A percentile compares a stretch with the other conserved stretches of the same genome.
phyloP scores from a whole-genome alignment of 2,888 invertebrate species.

The Papilio protenor region DNA sequence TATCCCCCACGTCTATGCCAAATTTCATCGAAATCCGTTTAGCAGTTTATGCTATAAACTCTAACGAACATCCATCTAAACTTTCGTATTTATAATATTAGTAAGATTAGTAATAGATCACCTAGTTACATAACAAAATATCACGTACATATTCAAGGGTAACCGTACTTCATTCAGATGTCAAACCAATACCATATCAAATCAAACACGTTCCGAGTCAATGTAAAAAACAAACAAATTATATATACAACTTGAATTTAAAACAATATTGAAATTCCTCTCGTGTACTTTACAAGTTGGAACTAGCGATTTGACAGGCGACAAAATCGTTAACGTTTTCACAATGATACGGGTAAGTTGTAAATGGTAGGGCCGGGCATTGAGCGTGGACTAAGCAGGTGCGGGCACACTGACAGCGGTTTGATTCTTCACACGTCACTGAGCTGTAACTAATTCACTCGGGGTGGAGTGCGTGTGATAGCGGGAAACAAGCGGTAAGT shows the following conservation, averaged over 20 bases:
- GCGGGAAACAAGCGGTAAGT: constrained; percentile 49
- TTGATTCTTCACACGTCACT: constrained; percentile 61
- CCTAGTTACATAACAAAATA: constrained; percentile 5
- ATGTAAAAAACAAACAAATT: constrained; percentile 17
- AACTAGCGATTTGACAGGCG: constrained; percentile 61
- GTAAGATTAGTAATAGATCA: neutral
- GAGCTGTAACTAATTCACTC: constrained; percentile 57
- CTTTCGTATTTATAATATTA: too few relatives aligned
- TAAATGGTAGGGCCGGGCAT: constrained; percentile 50
- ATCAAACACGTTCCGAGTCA: neutral
- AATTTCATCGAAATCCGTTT: too few relatives aligned
- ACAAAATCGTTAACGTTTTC: constrained; percentile 60
- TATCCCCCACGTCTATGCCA: too few relatives aligned
- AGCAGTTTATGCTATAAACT: too few relatives aligned
- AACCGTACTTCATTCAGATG: neutral
- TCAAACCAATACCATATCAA: constrained; percentile 14
- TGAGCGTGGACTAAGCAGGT: constrained; percentile 64
- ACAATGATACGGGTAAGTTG: constrained; percentile 55
- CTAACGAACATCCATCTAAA: too few relatives aligned
- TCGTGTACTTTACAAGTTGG: constrained; percentile 40
- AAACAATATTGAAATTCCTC: constrained; percentile 23
- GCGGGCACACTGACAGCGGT: constrained; percentile 63
- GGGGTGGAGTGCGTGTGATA: constrained; percentile 54
- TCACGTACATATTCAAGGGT: constrained; percentile 1
- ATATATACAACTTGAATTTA: constrained; percentile 1